phyloP scores from a whole-genome alignment of 92 coral and sea anemone genomes.

The Pocillopora grandis region DNA sequence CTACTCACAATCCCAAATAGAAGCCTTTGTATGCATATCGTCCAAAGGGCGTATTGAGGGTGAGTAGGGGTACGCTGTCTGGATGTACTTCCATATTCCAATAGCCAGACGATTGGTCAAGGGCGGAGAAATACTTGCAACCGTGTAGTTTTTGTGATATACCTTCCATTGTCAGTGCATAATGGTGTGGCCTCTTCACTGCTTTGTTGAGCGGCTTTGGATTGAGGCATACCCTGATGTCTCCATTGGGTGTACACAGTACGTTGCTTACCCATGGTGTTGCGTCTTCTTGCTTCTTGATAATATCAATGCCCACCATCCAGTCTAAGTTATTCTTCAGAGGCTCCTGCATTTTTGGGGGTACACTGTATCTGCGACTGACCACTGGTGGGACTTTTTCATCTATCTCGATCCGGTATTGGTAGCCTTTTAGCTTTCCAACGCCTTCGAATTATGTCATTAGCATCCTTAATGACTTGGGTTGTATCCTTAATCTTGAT shows the following conservation, averaged over 20 bases:
- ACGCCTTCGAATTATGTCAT: constrained; percentile 63
- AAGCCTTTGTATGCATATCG: constrained; percentile 54
- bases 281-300: constrained; percentile 54
- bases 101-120: constrained; percentile 61
- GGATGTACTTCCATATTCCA: constrained; percentile 55
- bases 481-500: constrained; percentile 63
- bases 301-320: constrained; percentile 54
- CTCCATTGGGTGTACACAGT: constrained; percentile 72
- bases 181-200: constrained; percentile 61
- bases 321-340: constrained; percentile 69
- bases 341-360: constrained; percentile 72
- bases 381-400: constrained; percentile 72
- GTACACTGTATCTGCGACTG: constrained; percentile 65
- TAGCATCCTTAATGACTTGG: constrained; percentile 67
- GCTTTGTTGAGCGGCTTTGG: constrained; percentile 70
- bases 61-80: constrained; percentile 58
- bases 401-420: constrained; percentile 67
- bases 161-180: constrained; percentile 59
- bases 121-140: constrained; percentile 63
- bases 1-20: constrained; percentile 62
- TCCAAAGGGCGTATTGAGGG: constrained; percentile 62
- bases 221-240: constrained; percentile 60
- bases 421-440: constrained; percentile 70
- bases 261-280: constrained; percentile 61
- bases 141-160: constrained; percentile 52